A percentile compares a stretch with the other conserved stretches of the same genome.
Conservation (phyloP, 2,113 vertebrate species). For the Cololabis saira region DNA sequence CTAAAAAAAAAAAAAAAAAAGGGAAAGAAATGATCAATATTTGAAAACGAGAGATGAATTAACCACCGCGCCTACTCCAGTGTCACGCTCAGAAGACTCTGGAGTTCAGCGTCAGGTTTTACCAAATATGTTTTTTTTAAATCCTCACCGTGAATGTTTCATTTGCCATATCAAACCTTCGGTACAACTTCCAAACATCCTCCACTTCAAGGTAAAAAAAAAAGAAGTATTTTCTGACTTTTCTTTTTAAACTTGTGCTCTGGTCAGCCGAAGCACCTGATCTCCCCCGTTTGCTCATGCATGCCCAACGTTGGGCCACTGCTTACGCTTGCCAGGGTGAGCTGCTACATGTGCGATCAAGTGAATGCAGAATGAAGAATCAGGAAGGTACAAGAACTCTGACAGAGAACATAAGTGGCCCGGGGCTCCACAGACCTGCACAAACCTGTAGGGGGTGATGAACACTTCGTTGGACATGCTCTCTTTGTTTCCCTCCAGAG, state of each 20-base stretch:
- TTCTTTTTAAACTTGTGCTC: background rate
- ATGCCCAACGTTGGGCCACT: background rate
- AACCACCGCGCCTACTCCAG: conserved; percentile 3
- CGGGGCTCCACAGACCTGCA: conserved; percentile 14
- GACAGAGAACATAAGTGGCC: conserved; percentile 28
- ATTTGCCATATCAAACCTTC: conserved; percentile 3
- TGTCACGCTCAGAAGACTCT: background rate
- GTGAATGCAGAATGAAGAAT: conserved; percentile 5
- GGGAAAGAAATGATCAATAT: background rate
- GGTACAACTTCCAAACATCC: too few relatives aligned
- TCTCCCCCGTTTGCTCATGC: background rate
- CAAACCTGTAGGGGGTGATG: conserved; percentile 49
- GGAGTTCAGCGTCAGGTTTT: conserved; percentile 5
- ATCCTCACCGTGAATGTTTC: background rate
- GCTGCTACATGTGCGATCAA: background rate
- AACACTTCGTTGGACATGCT: conserved; percentile 36
- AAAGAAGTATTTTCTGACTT: conserved; percentile 7
- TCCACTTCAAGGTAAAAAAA: too few relatives aligned
- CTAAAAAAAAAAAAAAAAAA: too few relatives aligned
- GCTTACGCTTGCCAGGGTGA: background rate
- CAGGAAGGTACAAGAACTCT: conserved; percentile 16
- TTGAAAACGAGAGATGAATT: conserved; percentile 3
- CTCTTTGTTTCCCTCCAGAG: conserved; percentile 26
- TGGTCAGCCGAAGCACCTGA: background rate
- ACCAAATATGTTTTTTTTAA: background rate